Conservation (phyloP, 2,888 invertebrate genomes). For the Prostheceraeus crozeri region DNA sequence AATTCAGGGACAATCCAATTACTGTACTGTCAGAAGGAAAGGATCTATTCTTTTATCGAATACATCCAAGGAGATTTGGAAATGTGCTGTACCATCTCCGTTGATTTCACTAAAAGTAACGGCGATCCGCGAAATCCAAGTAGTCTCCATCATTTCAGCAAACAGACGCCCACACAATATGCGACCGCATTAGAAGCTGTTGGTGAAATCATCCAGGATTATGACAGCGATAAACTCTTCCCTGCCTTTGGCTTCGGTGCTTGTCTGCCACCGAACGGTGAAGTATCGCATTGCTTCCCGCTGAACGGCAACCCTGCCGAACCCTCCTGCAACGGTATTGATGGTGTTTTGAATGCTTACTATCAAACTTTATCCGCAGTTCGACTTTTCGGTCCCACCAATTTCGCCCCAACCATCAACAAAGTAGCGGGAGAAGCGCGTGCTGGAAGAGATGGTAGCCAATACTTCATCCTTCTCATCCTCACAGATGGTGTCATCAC, state of each 20-base stretch:
- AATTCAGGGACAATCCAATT: too few relatives aligned
- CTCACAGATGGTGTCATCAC: conserved; percentile 64
- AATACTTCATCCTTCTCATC: conserved; percentile 63
- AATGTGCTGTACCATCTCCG: conserved; percentile 58
- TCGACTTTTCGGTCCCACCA: conserved; percentile 62
- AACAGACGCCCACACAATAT: conserved; percentile 59
- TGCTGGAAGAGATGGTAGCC: conserved; percentile 59
- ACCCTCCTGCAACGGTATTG: conserved; percentile 58
- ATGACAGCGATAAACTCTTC: conserved; percentile 58
- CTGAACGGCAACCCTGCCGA: conserved; percentile 51
- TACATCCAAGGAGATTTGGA: too few relatives aligned
- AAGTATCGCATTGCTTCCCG: conserved; percentile 36
- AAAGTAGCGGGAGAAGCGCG: too few relatives aligned
- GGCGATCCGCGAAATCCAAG: conserved; percentile 53
- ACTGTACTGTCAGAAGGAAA: too few relatives aligned
- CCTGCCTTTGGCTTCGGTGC: conserved; percentile 58
- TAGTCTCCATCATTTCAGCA: conserved; percentile 56
- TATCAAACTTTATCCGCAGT: conserved; percentile 59
- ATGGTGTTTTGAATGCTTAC: conserved; percentile 60
- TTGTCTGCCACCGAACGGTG: conserved; percentile 53
- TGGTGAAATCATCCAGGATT: conserved; percentile 58
- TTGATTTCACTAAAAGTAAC: conserved; percentile 60
- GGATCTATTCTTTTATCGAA: too few relatives aligned
- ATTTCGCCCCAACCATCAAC: conserved; percentile 62
- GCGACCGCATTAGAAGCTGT: conserved; percentile 58